These are phyloP conservation scores for Myoxocephalus aenaeus DNA, from an alignment of 2,797 vertebrate species.

Conservation along the genomic window DNA sequence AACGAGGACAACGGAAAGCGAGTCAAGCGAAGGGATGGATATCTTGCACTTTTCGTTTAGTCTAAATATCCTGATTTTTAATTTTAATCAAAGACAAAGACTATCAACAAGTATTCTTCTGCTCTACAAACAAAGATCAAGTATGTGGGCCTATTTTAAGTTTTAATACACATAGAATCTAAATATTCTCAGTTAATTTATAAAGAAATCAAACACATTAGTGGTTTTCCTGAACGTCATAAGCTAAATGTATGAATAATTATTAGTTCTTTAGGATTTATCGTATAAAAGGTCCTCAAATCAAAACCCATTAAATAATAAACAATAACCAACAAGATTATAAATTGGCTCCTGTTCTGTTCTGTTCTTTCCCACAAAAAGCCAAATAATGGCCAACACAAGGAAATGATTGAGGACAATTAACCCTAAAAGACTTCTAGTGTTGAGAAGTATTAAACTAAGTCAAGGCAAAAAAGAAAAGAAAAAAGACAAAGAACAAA, in stretches of 20 bases:
- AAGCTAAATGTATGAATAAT: background rate
- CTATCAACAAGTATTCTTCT: background rate
- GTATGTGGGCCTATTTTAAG: background rate
- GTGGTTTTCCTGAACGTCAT: background rate
- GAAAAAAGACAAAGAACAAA: background rate
- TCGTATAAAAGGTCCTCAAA: background rate
- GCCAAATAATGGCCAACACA: background rate
- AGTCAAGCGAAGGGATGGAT: background rate
- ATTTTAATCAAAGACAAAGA: no score
- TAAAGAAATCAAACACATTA: slow-evolving; percentile 8
- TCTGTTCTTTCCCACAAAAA: background rate
- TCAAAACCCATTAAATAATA: background rate
- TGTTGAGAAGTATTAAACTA: background rate
- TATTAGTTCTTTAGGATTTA: background rate
- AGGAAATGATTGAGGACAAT: background rate
- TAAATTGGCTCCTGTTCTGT: slow-evolving; percentile 13
- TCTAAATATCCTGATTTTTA: slow-evolving; percentile 17
- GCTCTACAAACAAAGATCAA: background rate
- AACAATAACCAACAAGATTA: background rate
- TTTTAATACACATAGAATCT: background rate
- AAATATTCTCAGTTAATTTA: background rate
- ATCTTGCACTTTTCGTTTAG: slow-evolving; percentile 22
- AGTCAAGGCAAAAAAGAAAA: no score
- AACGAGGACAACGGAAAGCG: background rate
- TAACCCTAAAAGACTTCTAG: background rate